Evolutionary conservation across 2,888 invertebrate genomes (phyloP).

Genomic region (Thecocarcelia acutangulata): DNA sequence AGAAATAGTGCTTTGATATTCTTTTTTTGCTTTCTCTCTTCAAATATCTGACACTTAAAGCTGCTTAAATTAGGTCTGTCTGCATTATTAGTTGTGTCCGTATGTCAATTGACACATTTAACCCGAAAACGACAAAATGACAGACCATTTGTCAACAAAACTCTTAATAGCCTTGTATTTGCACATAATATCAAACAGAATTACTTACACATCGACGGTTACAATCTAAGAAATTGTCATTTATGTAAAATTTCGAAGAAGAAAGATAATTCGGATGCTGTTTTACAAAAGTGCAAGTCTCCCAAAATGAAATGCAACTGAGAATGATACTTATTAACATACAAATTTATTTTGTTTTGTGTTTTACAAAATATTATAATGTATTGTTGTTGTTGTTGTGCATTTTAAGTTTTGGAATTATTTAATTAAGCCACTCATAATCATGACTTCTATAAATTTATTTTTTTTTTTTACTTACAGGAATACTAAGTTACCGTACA

Average conservation of each 20-base stretch:
- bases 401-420: no score
- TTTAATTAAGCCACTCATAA: no score
- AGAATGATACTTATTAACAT: background rate
- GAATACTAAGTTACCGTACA: no score
- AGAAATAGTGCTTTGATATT: background rate
- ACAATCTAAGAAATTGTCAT: background rate
- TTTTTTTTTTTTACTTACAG: no score
- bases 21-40: background rate
- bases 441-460: no score
- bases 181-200: constrained; percentile 49
- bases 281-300: constrained; percentile 1
- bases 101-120: constrained; percentile 19
- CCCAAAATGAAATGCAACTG: background rate
- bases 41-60: background rate
- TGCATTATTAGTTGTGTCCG: background rate
- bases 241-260: constrained; percentile 12
- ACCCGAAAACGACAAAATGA: constrained; percentile 36
- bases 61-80: constrained; percentile 7
- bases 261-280: background rate
- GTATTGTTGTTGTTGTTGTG: no score
- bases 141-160: constrained; percentile 23
- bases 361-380: no score
- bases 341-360: no score
- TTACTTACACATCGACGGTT: constrained; percentile 41
- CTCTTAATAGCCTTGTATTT: constrained; percentile 42